Percentiles rank a stretch among this genome's conserved stretches.
These are phyloP conservation scores for Luperina nickerlii DNA, from an alignment of 2,888 invertebrate genomes.

Conservation along the genomic window DNA sequence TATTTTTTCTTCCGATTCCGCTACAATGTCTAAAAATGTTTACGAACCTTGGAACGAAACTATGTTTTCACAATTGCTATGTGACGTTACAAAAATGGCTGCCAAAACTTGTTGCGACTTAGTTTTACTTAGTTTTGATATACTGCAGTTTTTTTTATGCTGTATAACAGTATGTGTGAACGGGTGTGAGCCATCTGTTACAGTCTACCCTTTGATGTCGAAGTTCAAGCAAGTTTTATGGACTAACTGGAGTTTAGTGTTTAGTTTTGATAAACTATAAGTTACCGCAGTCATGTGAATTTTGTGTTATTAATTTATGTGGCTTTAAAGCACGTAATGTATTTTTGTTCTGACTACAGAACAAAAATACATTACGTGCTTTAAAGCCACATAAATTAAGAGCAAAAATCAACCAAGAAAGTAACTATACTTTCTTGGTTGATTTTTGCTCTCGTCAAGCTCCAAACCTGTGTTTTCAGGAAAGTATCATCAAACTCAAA, in stretches of 20 bases:
- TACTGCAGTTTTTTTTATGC: slow-evolving; percentile 68
- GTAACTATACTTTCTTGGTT: neutral
- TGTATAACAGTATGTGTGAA: slow-evolving; percentile 50
- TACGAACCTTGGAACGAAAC: slow-evolving; percentile 21
- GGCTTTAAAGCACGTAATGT: neutral
- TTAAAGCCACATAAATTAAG: too few relatives aligned
- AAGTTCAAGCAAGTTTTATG: slow-evolving; percentile 54
- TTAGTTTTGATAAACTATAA: slow-evolving; percentile 56
- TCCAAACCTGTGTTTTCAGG: neutral
- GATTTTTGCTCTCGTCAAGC: neutral
- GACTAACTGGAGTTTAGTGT: slow-evolving; percentile 58
- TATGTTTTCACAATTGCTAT: slow-evolving; percentile 50
- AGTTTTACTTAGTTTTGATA: slow-evolving; percentile 68
- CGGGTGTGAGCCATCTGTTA: slow-evolving; percentile 60
- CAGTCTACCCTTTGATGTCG: slow-evolving; percentile 48
- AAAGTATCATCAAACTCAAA: too few relatives aligned
- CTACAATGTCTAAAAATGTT: neutral
- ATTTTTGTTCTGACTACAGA: neutral
- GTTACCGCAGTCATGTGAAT: slow-evolving; percentile 36
- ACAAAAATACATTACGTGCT: too few relatives aligned
- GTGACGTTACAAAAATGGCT: slow-evolving; percentile 53
- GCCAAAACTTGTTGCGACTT: slow-evolving; percentile 56
- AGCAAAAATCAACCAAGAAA: too few relatives aligned
- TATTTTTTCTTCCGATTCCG: neutral
- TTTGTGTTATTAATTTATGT: slow-evolving; percentile 21